Percentiles rank a stretch among this genome's conserved stretches.
Evolutionary conservation across 2,797 vertebrate species (phyloP).

Genomic region (Sciurus carolinensis): DNA sequence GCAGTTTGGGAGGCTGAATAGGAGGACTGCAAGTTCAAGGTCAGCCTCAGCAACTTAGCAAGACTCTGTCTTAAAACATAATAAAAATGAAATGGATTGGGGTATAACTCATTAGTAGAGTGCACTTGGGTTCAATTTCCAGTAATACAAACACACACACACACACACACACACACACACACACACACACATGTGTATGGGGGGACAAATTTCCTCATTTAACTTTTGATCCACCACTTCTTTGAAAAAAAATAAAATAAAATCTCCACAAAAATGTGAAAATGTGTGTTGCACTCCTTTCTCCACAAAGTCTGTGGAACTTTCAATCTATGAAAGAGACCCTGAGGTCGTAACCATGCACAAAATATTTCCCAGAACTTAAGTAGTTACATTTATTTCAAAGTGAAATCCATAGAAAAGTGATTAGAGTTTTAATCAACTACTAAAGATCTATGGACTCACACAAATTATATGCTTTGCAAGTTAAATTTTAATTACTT

Average conservation of each 20-base stretch:
- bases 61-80: background rate
- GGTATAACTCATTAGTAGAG: too few relatives aligned
- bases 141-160: too few relatives aligned
- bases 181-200: too few relatives aligned
- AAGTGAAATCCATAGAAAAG: conserved; percentile 32
- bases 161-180: too few relatives aligned
- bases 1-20: too few relatives aligned
- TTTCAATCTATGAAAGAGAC: background rate
- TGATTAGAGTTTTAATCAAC: conserved; percentile 57
- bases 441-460: conserved; percentile 24
- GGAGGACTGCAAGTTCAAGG: background rate
- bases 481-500: conserved; percentile 64
- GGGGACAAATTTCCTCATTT: accelerated
- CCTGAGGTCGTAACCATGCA: background rate
- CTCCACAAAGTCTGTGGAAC: background rate
- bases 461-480: conserved; percentile 44
- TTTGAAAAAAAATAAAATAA: conserved; percentile 3
- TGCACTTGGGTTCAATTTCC: too few relatives aligned
- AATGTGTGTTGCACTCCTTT: background rate
- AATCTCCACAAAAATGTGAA: background rate
- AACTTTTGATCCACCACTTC: background rate
- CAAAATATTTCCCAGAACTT: background rate
- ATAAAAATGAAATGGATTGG: too few relatives aligned
- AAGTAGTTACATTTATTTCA: conserved; percentile 51
- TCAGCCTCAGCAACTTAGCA: background rate